Conservation (phyloP, 2,113 vertebrate species). For the Eudorcas thomsonii region DNA sequence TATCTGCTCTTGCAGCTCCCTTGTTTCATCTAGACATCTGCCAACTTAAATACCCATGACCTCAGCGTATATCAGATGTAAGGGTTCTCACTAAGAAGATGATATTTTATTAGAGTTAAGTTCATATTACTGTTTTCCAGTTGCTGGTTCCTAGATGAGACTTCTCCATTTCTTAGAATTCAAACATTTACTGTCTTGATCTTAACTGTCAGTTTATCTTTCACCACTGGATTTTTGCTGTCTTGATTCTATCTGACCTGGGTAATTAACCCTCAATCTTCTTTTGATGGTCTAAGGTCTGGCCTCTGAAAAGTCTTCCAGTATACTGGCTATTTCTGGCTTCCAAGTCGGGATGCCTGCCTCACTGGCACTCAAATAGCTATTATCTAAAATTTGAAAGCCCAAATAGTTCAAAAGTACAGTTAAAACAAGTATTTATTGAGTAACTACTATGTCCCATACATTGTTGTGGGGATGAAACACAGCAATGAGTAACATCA, state of each 20-base stretch:
- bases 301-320: background rate
- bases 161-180: background rate
- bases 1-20: background rate
- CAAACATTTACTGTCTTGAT: background rate
- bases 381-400: background rate
- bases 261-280: background rate
- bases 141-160: background rate
- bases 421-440: background rate
- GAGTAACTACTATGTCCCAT: background rate
- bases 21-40: background rate
- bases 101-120: background rate
- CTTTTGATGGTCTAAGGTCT: background rate
- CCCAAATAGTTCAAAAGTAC: background rate
- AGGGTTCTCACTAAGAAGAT: background rate
- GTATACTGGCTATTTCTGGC: background rate
- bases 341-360: background rate
- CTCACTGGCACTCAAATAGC: background rate
- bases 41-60: background rate
- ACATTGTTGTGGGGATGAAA: background rate
- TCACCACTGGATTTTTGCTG: background rate
- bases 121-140: background rate
- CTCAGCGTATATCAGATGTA: background rate
- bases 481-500: background rate
- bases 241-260: background rate
- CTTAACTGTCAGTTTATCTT: background rate